Base-by-base conservation (phyloP, 1,140 invertebrate genomes). In the Limonius californicus region DNA sequence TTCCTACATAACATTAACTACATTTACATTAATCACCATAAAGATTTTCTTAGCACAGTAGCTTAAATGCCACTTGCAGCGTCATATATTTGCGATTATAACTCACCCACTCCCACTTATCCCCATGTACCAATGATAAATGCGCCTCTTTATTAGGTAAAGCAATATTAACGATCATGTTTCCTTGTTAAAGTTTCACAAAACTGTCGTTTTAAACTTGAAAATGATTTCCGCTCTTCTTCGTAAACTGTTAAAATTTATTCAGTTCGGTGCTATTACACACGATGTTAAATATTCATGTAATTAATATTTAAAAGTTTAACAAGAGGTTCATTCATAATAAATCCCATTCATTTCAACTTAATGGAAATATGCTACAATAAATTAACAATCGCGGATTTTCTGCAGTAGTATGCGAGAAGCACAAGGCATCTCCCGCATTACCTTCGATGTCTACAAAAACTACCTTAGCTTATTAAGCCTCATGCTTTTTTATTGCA, bases 1-100 rank as follows among this genome's bases (percentile, higher is more conserved):
- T 58, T 58, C 57, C 57, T 58, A 58, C 57, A 58, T 58, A 58
- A 58, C 57, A 45, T 58, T 58, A 58, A 58, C 32, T 58, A 58
- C 57, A 58, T 58, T 58, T 43, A 58, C 57, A 58, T 58, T 58
- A 58, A 58, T 58, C 57, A 58, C 35, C 57, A 58, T 58, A 58
- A 50, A 55, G 53, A 55, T 55, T 55, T 55, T 55, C 53, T 32
- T 55, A 32, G 53, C 53, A 55, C 53, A 55, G 53, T 55, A 55
- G 53, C 53, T 55, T 19, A n/a, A 32, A 55, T 55, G 53, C 21
- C 20, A 32, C 53, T 32, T 55, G 53, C 45, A 50, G 45, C 53
- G n/a, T 55, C 27, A 55, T 55, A 55, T 55, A 27, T 55, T 27
- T 55, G 53, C 21, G 53, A 27, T 55, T 55, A 55, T 55, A 55